These are phyloP conservation scores for Actinostola sp. DNA, from an alignment of 92 coral and sea anemone genomes.

Conservation along the genomic window DNA sequence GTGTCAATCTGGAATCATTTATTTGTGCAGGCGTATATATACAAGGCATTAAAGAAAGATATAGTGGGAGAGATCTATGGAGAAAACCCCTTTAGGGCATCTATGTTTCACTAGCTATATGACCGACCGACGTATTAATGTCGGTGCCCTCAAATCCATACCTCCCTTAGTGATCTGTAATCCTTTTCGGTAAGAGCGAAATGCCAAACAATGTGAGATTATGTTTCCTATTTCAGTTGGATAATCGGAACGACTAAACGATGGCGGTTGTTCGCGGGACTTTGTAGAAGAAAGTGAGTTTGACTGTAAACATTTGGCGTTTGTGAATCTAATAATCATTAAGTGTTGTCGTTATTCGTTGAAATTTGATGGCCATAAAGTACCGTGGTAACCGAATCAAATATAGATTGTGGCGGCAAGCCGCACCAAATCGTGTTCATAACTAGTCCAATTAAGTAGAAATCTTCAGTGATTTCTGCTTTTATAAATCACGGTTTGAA, in stretches of 20 bases:
- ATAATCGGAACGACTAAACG: background rate
- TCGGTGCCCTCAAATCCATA: slow-evolving; percentile 25
- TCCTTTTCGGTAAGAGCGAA: slow-evolving; percentile 4
- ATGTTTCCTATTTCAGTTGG: background rate
- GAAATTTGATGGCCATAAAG: too few species aligned
- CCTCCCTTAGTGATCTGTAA: slow-evolving; percentile 5
- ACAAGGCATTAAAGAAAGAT: too few species aligned
- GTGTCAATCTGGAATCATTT: too few species aligned
- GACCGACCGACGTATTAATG: slow-evolving; percentile 21
- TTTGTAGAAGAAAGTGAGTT: background rate
- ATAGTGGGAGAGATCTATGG: slow-evolving; percentile 7
- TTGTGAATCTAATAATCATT: too few species aligned
- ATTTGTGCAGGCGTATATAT: background rate
- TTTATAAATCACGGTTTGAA: slow-evolving; percentile 14
- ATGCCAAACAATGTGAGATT: slow-evolving; percentile 3
- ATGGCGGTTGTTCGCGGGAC: background rate
- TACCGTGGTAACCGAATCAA: too few species aligned
- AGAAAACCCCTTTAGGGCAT: slow-evolving; percentile 7
- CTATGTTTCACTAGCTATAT: background rate
- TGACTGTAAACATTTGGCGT: too few species aligned
- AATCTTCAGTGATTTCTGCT: background rate
- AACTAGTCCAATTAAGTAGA: too few species aligned
- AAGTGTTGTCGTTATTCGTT: too few species aligned
- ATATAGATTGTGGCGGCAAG: too few species aligned
- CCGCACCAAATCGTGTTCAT: too few species aligned